These are phyloP conservation scores for Centropyge bicolor DNA, from an alignment of 2,797 vertebrate genomes.

Conservation along the genomic window DNA sequence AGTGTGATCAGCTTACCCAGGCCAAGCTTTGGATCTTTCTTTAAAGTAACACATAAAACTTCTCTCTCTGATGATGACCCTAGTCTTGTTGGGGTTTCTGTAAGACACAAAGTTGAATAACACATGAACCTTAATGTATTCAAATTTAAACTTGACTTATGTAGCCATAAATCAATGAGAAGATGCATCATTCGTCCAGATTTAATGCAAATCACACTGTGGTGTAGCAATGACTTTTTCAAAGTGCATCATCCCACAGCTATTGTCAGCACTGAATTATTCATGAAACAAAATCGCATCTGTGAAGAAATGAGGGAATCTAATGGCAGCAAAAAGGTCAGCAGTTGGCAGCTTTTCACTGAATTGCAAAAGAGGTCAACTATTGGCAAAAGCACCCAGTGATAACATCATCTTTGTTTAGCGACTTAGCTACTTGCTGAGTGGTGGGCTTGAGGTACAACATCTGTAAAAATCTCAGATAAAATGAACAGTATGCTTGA, in stretches of 20 bases:
- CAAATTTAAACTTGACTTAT: background rate
- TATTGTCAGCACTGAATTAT: background rate
- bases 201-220: background rate
- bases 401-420: background rate
- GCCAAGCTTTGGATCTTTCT: constrained; percentile 88
- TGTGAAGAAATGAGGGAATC: background rate
- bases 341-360: background rate
- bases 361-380: background rate
- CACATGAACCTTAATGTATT: background rate
- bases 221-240: background rate
- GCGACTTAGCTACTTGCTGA: background rate
- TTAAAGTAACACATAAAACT: constrained; percentile 87
- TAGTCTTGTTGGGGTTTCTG: constrained; percentile 73
- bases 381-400: background rate
- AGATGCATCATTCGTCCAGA: background rate
- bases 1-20: constrained; percentile 84
- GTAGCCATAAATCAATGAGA: background rate
- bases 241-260: background rate
- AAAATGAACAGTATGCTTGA: background rate
- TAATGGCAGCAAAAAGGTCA: background rate
- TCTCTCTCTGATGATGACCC: constrained; percentile 83
- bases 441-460: background rate
- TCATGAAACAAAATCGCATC: background rate
- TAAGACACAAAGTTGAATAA: constrained; percentile 1
- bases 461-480: background rate